Evolutionary conservation across 2,113 vertebrate genomes (phyloP), one percentile per base, ranked within the genome.

Genomic region (Lamprologus callipterus): DNA sequence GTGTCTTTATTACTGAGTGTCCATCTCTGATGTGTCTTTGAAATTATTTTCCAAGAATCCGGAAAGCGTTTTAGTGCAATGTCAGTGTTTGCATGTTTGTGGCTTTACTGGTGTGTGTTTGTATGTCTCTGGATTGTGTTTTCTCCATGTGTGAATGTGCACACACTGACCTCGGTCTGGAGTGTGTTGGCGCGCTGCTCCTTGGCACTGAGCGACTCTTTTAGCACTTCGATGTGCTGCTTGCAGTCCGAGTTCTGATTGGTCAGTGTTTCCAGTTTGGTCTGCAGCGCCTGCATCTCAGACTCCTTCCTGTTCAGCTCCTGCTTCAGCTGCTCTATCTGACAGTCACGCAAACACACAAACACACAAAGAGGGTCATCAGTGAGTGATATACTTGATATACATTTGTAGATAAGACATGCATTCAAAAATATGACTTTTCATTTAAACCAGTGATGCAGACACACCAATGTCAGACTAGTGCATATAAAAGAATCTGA

Each of bases 191-290:
- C 97, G 85, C 98, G 97, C 95, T 99, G 98, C 96, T 99, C 98
- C 96, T 99, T 99, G 96, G 98, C 98, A 92, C 96, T 98, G 93
- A 99, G 97, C 2, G 98, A 99, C 95, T 99, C 99, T 96, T 99
- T 99, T 89, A 99, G 97, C 96, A 99, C 98, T 95, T 99, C 98
- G 63, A 99, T 99, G 96, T 99, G 98, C 96, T 99, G 98, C 93
- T 99, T 99, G 96, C 97, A 98, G 97, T 99, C 98, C 10, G 98
- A 99, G 95, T 99, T 99, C 95, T 99, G 99, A 97, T 99, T 99
- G 96, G 97, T 98, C 95, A 99, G 96, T 9, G 99, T 98, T 95
- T 99, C 98, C 73, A 99, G 97, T 96, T 99, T 99, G 94, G 99
- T 99, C 97, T 99, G 98, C 97, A 99, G 97, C 93, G 98, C 97